A percentile compares a stretch with the other conserved stretches of the same genome.
Evolutionary conservation across 2,113 vertebrate species (phyloP).

Genomic region (Pongo pygmaeus): DNA sequence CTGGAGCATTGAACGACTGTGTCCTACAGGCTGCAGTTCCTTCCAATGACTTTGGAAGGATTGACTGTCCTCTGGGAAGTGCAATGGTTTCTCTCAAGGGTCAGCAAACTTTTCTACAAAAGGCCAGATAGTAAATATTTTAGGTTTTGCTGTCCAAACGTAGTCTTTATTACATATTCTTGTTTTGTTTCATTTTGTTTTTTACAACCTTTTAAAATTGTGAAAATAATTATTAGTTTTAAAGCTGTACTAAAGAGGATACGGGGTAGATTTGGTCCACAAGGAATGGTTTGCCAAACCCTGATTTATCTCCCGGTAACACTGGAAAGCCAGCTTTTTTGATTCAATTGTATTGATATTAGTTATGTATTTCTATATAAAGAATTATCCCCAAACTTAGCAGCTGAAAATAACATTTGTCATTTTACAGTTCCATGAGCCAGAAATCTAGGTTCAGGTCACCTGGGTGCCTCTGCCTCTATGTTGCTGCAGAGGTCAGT

Average conservation of each 20-base stretch:
- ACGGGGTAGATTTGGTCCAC: neutral
- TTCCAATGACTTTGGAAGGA: neutral
- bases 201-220: neutral
- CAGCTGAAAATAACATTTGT: neutral
- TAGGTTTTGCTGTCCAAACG: neutral
- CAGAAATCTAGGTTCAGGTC: neutral
- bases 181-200: neutral
- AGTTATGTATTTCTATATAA: neutral
- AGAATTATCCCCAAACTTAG: neutral
- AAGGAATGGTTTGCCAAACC: neutral
- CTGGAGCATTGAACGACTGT: conserved; percentile 25
- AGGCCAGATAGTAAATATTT: neutral
- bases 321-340: neutral
- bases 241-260: neutral
- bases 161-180: neutral
- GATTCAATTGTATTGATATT: neutral
- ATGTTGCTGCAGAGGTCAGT: neutral
- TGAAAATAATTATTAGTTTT: neutral
- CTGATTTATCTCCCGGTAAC: neutral
- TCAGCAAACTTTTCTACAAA: conserved; percentile 1
- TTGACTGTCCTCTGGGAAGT: neutral
- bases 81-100: neutral
- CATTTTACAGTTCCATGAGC: neutral
- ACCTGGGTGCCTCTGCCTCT: neutral
- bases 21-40: neutral